A percentile compares a stretch with the other conserved stretches of the same genome.
Evolutionary conservation across 2,113 vertebrate species (phyloP).

Genomic region (Chinchilla lanigera): DNA sequence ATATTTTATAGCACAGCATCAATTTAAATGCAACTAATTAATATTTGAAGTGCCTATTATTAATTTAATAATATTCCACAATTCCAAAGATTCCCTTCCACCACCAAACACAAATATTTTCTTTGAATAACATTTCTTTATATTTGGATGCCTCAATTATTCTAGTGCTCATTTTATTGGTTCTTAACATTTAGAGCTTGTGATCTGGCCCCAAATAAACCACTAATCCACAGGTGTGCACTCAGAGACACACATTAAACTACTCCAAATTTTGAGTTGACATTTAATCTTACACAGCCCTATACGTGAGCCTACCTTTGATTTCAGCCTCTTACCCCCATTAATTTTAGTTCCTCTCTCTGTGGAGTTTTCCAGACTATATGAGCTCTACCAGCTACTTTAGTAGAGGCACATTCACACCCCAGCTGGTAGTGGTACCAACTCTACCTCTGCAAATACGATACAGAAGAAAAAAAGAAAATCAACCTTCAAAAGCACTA

Average conservation of each 20-base stretch:
- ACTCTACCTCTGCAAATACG: background rate
- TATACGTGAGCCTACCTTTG: background rate
- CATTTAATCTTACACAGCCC: background rate
- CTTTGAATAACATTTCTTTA: background rate
- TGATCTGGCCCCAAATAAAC: background rate
- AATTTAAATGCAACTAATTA: background rate
- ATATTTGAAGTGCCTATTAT: background rate
- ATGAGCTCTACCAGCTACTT: background rate
- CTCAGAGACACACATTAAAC: background rate
- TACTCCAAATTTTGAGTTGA: background rate
- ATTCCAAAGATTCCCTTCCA: background rate
- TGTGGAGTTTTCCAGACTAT: background rate
- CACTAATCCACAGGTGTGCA: too few species aligned
- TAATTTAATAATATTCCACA: background rate
- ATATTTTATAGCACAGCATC: background rate
- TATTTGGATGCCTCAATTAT: background rate
- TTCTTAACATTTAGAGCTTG: background rate
- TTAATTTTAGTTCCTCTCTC: background rate
- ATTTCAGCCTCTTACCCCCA: background rate
- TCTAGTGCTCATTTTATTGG: background rate
- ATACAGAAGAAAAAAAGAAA: background rate
- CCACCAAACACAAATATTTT: background rate
- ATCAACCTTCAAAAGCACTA: background rate
- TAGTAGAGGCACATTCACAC: background rate
- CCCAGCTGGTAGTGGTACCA: fast-evolving